Conservation (phyloP, 2,113 vertebrate genomes). For the Campylomormyrus numenius region DNA sequence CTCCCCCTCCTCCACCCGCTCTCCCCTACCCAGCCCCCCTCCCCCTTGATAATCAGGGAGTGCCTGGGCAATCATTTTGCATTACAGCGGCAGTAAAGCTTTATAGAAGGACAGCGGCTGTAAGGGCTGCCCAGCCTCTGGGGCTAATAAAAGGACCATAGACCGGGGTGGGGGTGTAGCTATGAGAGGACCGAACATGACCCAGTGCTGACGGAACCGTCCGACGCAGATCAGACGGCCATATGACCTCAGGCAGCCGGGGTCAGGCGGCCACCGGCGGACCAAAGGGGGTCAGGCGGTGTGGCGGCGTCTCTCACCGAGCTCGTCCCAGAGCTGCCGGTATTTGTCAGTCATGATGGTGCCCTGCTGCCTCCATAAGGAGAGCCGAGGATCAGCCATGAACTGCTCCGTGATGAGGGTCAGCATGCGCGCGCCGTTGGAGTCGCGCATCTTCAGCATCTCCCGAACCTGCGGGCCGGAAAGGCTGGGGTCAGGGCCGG, state of each 20-base stretch:
- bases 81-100: neutral
- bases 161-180: neutral
- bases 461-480: slow-evolving; percentile 74
- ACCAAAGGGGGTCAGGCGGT: neutral
- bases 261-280: neutral
- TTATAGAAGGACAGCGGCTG: neutral
- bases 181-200: neutral
- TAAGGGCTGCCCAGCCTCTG: neutral
- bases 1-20: neutral
- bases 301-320: slow-evolving; percentile 48
- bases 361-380: slow-evolving; percentile 95
- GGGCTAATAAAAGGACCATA: neutral
- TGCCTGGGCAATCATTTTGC: neutral
- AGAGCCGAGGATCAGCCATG: slow-evolving; percentile 92
- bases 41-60: neutral
- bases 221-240: neutral
- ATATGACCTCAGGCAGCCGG: neutral
- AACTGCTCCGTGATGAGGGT: slow-evolving; percentile 96
- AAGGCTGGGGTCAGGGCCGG: neutral
- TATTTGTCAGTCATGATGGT: slow-evolving; percentile 97
- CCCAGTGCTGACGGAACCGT: neutral
- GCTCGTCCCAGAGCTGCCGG: slow-evolving; percentile 89
- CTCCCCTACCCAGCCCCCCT: neutral
- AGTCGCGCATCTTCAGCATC: slow-evolving; percentile 97
- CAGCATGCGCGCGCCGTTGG: slow-evolving; percentile 93